Evolutionary conservation across 2,888 invertebrate genomes (phyloP).

Genomic region (Encarsia formosa): DNA sequence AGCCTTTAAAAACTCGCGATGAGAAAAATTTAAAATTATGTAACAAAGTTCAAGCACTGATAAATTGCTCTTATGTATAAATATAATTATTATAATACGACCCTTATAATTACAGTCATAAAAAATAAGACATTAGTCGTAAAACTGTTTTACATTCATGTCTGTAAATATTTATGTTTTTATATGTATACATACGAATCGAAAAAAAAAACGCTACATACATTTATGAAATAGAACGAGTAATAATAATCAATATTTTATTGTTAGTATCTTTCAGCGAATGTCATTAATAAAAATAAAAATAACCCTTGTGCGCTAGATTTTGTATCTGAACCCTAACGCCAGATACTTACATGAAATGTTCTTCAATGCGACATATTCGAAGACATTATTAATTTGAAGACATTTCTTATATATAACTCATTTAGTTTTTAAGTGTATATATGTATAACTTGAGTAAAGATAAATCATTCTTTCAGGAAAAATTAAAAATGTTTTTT

Average conservation of each 20-base stretch:
- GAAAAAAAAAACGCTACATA: conserved; percentile 20
- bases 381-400: conserved; percentile 12
- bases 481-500: conserved; percentile 4
- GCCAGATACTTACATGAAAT: conserved; percentile 21
- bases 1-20: conserved; percentile 20
- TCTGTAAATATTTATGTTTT: conserved; percentile 47
- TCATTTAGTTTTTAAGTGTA: conserved; percentile 27
- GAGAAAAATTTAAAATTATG: conserved; percentile 5
- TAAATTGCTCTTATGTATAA: conserved; percentile 39
- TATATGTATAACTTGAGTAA: conserved; percentile 26
- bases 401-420: neutral
- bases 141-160: conserved; percentile 38
- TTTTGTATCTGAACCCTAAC: conserved; percentile 20
- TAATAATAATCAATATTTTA: conserved; percentile 47
- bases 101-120: conserved; percentile 37
- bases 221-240: conserved; percentile 41
- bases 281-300: conserved; percentile 46
- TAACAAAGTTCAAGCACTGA: conserved; percentile 36
- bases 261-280: conserved; percentile 44
- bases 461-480: conserved; percentile 26
- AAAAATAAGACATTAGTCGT: conserved; percentile 32
- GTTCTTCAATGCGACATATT: conserved; percentile 8
- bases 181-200: conserved; percentile 37
- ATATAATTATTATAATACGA: conserved; percentile 25
- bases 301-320: conserved; percentile 36